Evolutionary conservation across 2,797 vertebrate genomes (phyloP), one percentile per base, ranked within the genome.

Genomic region (Acestrorhynchus altus): DNA sequence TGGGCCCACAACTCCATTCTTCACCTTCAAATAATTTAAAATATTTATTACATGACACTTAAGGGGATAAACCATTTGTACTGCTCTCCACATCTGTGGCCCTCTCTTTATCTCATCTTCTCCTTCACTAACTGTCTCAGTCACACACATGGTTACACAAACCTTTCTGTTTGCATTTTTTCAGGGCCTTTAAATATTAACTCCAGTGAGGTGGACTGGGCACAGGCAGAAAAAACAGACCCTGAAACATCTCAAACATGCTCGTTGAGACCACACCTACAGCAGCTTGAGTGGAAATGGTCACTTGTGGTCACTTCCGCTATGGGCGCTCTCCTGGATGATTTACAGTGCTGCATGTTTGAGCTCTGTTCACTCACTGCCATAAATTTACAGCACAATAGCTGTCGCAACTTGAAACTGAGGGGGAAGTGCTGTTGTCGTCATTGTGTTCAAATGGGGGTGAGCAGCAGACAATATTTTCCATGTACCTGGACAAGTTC

Each of bases 341-440:
- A 66, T 83, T 84, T 52, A 44, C 13, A 54, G n/a, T 42, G 57
- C 11, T 49, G 16, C 77, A 51, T 39, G 63, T 57, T 51, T 20
- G 18, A 11, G 22, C 47, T 56, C 46, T 20, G 44, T 20, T 52
- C 4, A 26, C 49, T 68, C 51, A 51, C 46, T 46, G 49, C 26
- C 20, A 46, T 81, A 65, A 76, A 67, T 84, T 72, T 69, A 8
- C 26, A 61, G 61, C 57, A 80, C 77, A 81, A 82, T 72, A 59
- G 63, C 66, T 82, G 85, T 85, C 69, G 80, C 20, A 82, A 67
- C 76, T 40, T 66, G n/a, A 49, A 78, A 15, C 73, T 24, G 46
- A 79, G 51, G 61, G 49, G 76, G 66, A 80, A 77, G 59, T 73
- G 24, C 51, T 24, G n/a, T n/a, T n/a, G 46, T 79, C 22, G 26